A percentile compares a stretch with the other conserved stretches of the same genome.
Evolutionary conservation across 2,113 vertebrate species (phyloP).

Genomic region (Raja brachyura): DNA sequence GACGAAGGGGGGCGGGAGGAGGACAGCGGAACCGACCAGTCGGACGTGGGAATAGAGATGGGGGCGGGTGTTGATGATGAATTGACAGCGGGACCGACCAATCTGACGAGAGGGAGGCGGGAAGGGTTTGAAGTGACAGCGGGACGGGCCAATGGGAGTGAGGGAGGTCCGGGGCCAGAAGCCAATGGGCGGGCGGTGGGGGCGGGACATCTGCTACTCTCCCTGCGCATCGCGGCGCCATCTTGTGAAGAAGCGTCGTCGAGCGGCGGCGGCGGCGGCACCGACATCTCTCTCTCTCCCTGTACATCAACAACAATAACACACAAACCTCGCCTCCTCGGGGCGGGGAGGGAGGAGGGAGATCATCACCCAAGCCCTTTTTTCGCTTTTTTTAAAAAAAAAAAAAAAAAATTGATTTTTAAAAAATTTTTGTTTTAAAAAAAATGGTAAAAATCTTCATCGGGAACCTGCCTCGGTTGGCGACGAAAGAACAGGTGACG

Average conservation of each 20-base stretch:
- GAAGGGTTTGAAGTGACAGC: too few species aligned
- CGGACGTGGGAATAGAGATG: too few species aligned
- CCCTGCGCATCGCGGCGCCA: neutral
- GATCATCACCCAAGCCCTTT: neutral
- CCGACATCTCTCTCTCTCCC: too few species aligned
- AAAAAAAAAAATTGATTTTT: too few species aligned
- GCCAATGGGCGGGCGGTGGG: neutral
- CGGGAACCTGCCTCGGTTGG: conserved; percentile 62
- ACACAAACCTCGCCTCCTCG: too few species aligned
- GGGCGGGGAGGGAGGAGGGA: too few species aligned
- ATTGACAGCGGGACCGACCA: too few species aligned
- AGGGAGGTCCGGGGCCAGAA: too few species aligned
- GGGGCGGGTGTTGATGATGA: too few species aligned
- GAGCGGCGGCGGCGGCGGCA: neutral
- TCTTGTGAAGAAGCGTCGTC: neutral
- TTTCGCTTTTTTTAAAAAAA: neutral
- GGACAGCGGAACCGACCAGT: neutral
- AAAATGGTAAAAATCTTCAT: conserved; percentile 74
- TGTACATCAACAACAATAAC: too few species aligned
- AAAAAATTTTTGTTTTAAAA: too few species aligned
- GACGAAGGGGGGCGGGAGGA: neutral
- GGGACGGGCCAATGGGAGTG: neutral
- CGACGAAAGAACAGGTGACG: conserved; percentile 60
- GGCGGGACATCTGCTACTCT: neutral
- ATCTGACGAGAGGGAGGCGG: too few species aligned